Base-by-base conservation (phyloP, 2,797 vertebrate genomes). In the Eospalax fontanierii region DNA sequence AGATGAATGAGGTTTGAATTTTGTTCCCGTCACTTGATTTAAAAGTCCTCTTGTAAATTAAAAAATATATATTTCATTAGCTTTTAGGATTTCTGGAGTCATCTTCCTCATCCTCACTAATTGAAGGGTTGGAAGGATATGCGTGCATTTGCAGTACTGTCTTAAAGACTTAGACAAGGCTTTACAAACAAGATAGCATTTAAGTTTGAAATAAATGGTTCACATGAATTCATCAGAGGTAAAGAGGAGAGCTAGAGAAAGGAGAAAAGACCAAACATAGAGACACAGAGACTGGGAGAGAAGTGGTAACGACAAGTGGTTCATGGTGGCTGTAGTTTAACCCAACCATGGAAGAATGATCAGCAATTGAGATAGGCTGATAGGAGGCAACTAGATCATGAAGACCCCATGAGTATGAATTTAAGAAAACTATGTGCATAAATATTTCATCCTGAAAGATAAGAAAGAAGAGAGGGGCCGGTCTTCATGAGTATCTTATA, bases 1-100 rank as follows among this genome's bases (percentile, higher is more conserved):
- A 94, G 88, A 96, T 92, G 65, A 79, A 94, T 88, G 82, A 89
- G 38, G 10, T 63, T 92, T 66, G 78, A 93, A 90, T 91, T 82
- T 73, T 70, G 21, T 74, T 65, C 40, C 35, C 88, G 10, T 6
- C 33, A 74, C 46, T 24, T 90, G 61, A 90, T 94, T 89, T 92
- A 86, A 95, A 96, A 76, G 16, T 86, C 70, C 5, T 50, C 35
- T 89, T 96, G 59, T 4, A 76, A 96, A 92, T 87, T 66, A 95
- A 94, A 93, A 54, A 12, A n/a, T 40, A 71, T 28, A 84, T 43
- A 85, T 14, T 21, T 33, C 24, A 43, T 71, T 89, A 94, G 33
- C 12, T 95, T 95, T 65, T 3, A 93, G 50, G 50, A 54, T 54
- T 54, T 54, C 50, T 54, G 50, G 12, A 2, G 50, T 54, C 50